Percentiles rank a stretch among this genome's conserved stretches.
phyloP scores from a whole-genome alignment of 2,113 vertebrate species.

The Trogon melanurus region DNA sequence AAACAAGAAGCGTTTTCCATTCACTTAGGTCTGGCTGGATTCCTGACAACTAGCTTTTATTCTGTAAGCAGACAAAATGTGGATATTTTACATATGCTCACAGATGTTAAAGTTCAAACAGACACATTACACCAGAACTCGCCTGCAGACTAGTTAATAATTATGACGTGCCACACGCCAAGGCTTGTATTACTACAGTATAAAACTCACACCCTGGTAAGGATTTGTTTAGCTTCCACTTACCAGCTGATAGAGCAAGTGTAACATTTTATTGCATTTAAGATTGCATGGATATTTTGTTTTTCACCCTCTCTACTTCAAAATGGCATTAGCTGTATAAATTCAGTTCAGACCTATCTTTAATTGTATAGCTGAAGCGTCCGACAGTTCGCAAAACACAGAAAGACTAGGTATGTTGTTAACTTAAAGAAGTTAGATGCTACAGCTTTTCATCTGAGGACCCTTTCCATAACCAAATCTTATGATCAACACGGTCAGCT shows the following conservation, averaged over 20 bases:
- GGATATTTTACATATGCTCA: slow-evolving; percentile 18
- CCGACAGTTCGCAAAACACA: background rate
- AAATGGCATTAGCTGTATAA: background rate
- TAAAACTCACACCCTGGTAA: background rate
- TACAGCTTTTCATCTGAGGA: background rate
- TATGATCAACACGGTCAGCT: background rate
- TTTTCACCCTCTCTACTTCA: background rate
- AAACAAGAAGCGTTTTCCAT: background rate
- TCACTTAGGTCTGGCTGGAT: background rate
- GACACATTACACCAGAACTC: background rate
- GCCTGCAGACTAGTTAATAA: slow-evolving; percentile 35
- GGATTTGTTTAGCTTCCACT: slow-evolving; percentile 28
- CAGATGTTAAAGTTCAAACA: slow-evolving; percentile 39
- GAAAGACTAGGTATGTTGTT: background rate
- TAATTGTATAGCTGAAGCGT: background rate
- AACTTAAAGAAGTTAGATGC: background rate
- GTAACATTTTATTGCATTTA: background rate
- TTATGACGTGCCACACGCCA: slow-evolving; percentile 5
- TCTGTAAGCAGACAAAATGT: background rate
- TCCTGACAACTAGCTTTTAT: slow-evolving; percentile 31
- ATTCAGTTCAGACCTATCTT: background rate
- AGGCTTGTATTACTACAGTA: slow-evolving; percentile 6
- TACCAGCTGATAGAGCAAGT: background rate
- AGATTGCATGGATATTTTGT: background rate
- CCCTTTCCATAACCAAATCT: background rate